Base-by-base conservation (phyloP, 2,113 vertebrate species). In the Calidris pugnax region DNA sequence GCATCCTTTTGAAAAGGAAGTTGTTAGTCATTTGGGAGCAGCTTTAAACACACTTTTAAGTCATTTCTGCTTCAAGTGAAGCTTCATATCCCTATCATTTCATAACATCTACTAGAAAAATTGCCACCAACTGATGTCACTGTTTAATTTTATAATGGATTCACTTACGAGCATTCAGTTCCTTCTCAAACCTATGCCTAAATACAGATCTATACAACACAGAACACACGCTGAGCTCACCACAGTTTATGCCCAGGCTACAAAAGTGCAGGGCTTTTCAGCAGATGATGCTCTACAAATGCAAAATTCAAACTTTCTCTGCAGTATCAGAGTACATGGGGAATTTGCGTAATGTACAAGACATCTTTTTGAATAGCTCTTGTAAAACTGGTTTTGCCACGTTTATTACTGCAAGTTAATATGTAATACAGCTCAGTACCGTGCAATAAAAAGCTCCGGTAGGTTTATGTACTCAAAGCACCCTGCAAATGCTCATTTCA, bases 301-400 rank as follows among this genome's bases (percentile, higher is more conserved):
- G 30, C 9, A 3, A 88, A 87, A 84, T 43, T 86, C 16, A 71
- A 74, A 71, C 37, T 33, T 21, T 47, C 27, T 66, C 77, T 9
- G 13, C 41, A 83, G n/a, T 63, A 39, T 18, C 32, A 82, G 83
- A 76, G 48, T 51, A 47, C 7, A 2, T 1, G 7, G 27, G 12
- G n/a, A 62, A 14, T 80, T 69, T 56, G 21, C 85, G 80, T 92
- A 69, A 80, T 6, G 9, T 15, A 71, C 21, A 55, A 91, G 63
- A 26, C 73, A 83, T 80, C n/a, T 67, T 91, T 85, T 77, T 50
- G 37, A 74, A 66, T 5, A 59, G 84, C 47, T 89, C 93, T 76
- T 18, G 87, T 64, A 90, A 55, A 93, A 97, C 96, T 91, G 89
- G 96, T 97, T 97, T 93, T 57, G 88, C 95, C 39, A 48, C 17